Base-by-base conservation (phyloP, 2,113 vertebrate species). In the Dipodomys merriami region DNA sequence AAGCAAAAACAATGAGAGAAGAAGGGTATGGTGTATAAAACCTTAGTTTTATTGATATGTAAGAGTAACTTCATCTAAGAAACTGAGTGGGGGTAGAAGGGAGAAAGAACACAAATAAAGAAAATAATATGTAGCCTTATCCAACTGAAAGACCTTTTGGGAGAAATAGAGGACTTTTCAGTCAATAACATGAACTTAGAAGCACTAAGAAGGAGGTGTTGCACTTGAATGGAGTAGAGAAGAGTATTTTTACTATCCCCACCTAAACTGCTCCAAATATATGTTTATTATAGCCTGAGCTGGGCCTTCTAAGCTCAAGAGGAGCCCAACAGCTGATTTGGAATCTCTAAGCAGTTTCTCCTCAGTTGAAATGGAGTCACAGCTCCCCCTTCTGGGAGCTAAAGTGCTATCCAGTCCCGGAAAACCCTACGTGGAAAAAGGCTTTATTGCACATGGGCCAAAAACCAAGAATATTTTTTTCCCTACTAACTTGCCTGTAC, bases 381-480 rank as follows among this genome's bases (percentile, higher is more conserved):
- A 98, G 98, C 98, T 98, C 98, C 98, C 98, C 97, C 98, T 98
- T 96, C 98, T 97, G 98, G 98, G 96, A 90, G 82, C 94, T 93
- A 27, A 88, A 57, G 62, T 88, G 78, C 68, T 53, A 92, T 96
- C 93, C 82, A 92, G 73, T 25, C 81, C 80, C 12, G 7, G 82
- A 91, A 94, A 91, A 93, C 67, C 53, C 77, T 65, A 53, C 4
- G 1, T 92, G 89, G 84, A 72, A 82, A 57, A 85, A 92, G 57
- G 83, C 73, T 93, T 72, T 76, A 39, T 20, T 83, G 91, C 72
- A 82, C 60, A 91, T 65, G 64, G 84, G 60, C 79, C 83, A 80
- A 83, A 83, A 77, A 83, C 19, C 65, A 64, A 46, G 16, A 39
- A 49, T 25, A 30, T 68, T 81, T 69, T 64, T 88, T 29, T 12